Evolutionary conservation across 2,113 vertebrate species (phyloP).

Genomic region (Polypterus bichir): DNA sequence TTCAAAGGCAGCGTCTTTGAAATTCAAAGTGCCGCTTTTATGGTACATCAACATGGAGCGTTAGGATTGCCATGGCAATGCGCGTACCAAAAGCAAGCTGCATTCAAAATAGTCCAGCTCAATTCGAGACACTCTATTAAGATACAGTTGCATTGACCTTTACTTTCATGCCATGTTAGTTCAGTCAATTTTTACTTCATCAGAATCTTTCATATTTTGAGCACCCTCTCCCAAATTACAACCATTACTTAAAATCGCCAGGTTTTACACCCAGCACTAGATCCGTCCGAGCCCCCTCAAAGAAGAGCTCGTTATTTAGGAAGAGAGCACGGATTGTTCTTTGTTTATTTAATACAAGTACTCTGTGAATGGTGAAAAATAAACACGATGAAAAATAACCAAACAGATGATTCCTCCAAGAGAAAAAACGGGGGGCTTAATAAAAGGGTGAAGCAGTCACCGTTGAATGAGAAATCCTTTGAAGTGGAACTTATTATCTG

Average conservation of each 20-base stretch:
- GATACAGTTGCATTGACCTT: slow-evolving; percentile 65
- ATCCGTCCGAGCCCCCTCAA: no score
- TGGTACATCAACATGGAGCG: slow-evolving; percentile 41
- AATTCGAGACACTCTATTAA: slow-evolving; percentile 64
- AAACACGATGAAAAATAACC: slow-evolving; percentile 95
- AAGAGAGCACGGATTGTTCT: slow-evolving; percentile 51
- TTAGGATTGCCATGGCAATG: slow-evolving; percentile 50
- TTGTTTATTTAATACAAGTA: slow-evolving; percentile 91
- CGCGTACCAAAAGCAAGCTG: slow-evolving; percentile 34
- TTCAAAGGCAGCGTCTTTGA: slow-evolving; percentile 57
- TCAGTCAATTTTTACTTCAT: slow-evolving; percentile 51
- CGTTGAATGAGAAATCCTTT: slow-evolving; percentile 89
- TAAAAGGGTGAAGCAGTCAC: slow-evolving; percentile 88
- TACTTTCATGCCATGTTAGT: slow-evolving; percentile 59
- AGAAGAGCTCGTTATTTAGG: slow-evolving; percentile 52
- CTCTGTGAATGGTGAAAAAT: slow-evolving; percentile 87
- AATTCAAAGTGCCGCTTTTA: slow-evolving; percentile 52
- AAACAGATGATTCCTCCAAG: slow-evolving; percentile 76
- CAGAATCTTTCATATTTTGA: slow-evolving; percentile 40
- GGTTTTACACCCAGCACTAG: no score
- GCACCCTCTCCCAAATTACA: neutral
- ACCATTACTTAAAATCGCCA: no score
- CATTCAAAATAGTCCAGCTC: slow-evolving; percentile 42
- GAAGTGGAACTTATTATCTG: slow-evolving; percentile 98
- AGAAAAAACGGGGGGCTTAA: slow-evolving; percentile 78